Evolutionary conservation across 2,888 invertebrate species (phyloP).

Genomic region (Heliconius sara): DNA sequence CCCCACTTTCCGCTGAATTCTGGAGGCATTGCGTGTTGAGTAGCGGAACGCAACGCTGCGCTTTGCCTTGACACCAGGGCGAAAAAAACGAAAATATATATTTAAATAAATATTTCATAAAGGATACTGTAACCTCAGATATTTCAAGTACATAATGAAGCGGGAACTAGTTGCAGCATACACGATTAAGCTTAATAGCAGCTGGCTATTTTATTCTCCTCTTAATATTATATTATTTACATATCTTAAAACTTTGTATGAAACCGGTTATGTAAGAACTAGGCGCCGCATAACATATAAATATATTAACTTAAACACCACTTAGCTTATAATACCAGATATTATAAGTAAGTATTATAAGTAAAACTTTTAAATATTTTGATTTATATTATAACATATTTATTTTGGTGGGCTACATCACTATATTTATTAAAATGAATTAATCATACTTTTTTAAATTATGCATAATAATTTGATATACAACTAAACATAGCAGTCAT

Average conservation of each 20-base stretch:
- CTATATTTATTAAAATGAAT: too few species aligned
- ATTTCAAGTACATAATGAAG: constrained; percentile 5
- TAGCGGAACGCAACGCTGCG: too few species aligned
- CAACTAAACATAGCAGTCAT: too few species aligned
- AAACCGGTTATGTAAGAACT: constrained; percentile 36
- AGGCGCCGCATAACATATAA: constrained; percentile 29
- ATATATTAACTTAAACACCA: constrained; percentile 19
- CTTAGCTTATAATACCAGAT: constrained; percentile 22
- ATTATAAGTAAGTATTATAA: neutral
- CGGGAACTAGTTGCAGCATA: constrained; percentile 2
- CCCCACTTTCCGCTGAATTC: too few species aligned
- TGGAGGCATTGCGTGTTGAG: too few species aligned
- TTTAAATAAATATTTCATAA: too few species aligned
- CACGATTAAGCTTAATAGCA: constrained; percentile 24
- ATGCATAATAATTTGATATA: too few species aligned
- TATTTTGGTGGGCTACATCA: too few species aligned
- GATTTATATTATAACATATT: constrained; percentile 25
- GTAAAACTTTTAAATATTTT: constrained; percentile 6
- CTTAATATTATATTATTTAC: constrained; percentile 39
- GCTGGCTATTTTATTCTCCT: constrained; percentile 9
- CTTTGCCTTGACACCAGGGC: too few species aligned
- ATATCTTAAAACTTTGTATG: constrained; percentile 38
- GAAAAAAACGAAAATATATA: too few species aligned
- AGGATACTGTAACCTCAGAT: neutral
- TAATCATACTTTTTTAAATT: too few species aligned